These are phyloP conservation scores for Uloborus plumipes DNA, from an alignment of 2,888 invertebrate species.

Conservation along the genomic window DNA sequence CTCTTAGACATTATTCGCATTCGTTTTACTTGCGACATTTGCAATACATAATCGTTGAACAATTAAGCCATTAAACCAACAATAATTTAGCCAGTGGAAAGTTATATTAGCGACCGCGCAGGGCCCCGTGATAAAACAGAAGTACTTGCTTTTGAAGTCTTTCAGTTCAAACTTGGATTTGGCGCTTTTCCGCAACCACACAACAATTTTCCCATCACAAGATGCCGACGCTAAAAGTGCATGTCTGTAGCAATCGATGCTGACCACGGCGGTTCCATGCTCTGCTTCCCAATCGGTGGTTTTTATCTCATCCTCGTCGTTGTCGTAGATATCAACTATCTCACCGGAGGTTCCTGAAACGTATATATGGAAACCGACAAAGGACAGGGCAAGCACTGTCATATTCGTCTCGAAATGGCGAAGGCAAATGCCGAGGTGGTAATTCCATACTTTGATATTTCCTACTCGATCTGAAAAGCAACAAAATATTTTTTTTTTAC, in stretches of 20 bases:
- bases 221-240: constrained; percentile 82
- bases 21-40: too few relatives aligned
- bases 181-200: constrained; percentile 87
- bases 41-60: too few relatives aligned
- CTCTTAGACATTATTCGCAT: too few relatives aligned
- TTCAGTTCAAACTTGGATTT: constrained; percentile 76
- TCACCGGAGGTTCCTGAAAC: constrained; percentile 82
- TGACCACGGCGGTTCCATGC: constrained; percentile 83
- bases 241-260: constrained; percentile 77
- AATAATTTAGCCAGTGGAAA: too few relatives aligned
- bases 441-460: constrained; percentile 86
- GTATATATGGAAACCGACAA: constrained; percentile 76
- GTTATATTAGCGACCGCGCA: too few relatives aligned
- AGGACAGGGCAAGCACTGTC: constrained; percentile 75
- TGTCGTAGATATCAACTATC: constrained; percentile 79
- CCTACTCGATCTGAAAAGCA: constrained; percentile 76
- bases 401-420: constrained; percentile 79
- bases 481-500: too few relatives aligned
- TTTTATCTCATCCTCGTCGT: constrained; percentile 73
- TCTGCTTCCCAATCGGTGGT: constrained; percentile 79
- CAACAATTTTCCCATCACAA: constrained; percentile 83
- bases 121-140: too few relatives aligned
- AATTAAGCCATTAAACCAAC: too few relatives aligned
- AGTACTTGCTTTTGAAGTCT: constrained; percentile 5
- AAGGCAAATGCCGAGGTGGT: constrained; percentile 83